Evolutionary conservation across 1,140 invertebrate genomes (phyloP), one percentile per base, ranked within the genome.

Genomic region (Pollicipes pollicipes): DNA sequence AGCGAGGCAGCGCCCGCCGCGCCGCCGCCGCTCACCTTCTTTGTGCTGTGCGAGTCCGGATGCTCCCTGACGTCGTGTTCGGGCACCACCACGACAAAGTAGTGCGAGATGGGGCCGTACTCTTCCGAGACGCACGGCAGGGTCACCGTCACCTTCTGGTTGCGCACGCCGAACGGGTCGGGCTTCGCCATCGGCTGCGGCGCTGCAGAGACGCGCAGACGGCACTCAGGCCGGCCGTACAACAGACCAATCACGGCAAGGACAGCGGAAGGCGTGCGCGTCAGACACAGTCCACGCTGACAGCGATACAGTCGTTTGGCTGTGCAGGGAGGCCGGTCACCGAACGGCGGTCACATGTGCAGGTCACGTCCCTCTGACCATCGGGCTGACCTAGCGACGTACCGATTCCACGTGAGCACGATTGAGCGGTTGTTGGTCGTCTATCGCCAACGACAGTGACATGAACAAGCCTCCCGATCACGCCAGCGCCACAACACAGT

Each of bases 21-120:
- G n/a, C 32, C 27, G 35, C 70, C 10, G n/a, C 32, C 24, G 67
- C 35, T 26, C 24, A 72, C n/a, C 24, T 72, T 68, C 63, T 73
- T 90, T 8, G 91, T 93, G 72, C 90, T 82, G 77, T 93, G 91
- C 78, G 93, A 89, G 81, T 95, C 92, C 0, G 93, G 92, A 79
- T 92, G 86, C 79, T 89, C 92, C 71, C 85, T 86, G 1, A 85
- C 83, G 31, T 80, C 80, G 75, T 93, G 89, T 75, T 94, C 89
- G 0, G 95, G 95, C 17, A 98, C 93, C 63, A 99, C 95, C 74
- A 98, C 88, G 71, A 99, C 79, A 79, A 90, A 97, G 80, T 99
- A 99, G 83, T 98, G 94, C 69, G 91, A 94, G 72, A 99, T 97
- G 0, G 93, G 95, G n/a, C 97, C 97, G 78, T 97, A 97, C 80